Percentiles rank a stretch among this genome's conserved stretches.
Evolutionary conservation across 2,113 vertebrate genomes (phyloP).

Genomic region (Callithrix jacchus): DNA sequence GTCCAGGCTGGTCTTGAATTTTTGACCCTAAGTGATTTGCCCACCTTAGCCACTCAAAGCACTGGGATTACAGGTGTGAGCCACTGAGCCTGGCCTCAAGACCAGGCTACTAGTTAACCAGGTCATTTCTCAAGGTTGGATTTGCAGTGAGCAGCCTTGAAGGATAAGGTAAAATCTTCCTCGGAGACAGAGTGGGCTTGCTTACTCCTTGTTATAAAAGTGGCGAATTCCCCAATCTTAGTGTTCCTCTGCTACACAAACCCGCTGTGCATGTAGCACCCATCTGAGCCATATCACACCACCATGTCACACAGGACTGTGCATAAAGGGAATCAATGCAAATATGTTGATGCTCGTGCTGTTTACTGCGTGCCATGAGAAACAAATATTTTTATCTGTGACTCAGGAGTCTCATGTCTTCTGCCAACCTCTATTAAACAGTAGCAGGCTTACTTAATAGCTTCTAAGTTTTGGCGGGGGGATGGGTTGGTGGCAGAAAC

Average conservation of each 20-base stretch:
- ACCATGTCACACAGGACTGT: not conserved
- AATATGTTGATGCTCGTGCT: too few species aligned
- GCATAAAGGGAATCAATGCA: not conserved
- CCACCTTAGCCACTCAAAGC: too few species aligned
- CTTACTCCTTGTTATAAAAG: not conserved
- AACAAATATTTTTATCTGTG: not conserved
- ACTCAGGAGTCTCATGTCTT: not conserved
- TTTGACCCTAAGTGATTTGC: too few species aligned
- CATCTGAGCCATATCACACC: not conserved
- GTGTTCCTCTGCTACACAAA: not conserved
- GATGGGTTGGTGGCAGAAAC: not conserved
- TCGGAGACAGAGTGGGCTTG: not conserved
- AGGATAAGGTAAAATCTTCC: not conserved
- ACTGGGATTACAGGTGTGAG: too few species aligned
- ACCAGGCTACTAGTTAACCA: not conserved
- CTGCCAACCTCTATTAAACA: not conserved
- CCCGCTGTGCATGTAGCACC: not conserved
- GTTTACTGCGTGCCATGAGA: not conserved
- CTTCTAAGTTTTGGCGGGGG: not conserved
- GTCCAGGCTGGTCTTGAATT: too few species aligned
- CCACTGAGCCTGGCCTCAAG: too few species aligned
- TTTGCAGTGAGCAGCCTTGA: not conserved
- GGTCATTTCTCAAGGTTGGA: not conserved
- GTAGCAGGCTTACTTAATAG: not conserved
- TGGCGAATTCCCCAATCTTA: not conserved